Percentiles rank a stretch among this genome's conserved stretches.
Evolutionary conservation across 2,888 invertebrate genomes (phyloP).

Genomic region (Colostygia pectinataria): DNA sequence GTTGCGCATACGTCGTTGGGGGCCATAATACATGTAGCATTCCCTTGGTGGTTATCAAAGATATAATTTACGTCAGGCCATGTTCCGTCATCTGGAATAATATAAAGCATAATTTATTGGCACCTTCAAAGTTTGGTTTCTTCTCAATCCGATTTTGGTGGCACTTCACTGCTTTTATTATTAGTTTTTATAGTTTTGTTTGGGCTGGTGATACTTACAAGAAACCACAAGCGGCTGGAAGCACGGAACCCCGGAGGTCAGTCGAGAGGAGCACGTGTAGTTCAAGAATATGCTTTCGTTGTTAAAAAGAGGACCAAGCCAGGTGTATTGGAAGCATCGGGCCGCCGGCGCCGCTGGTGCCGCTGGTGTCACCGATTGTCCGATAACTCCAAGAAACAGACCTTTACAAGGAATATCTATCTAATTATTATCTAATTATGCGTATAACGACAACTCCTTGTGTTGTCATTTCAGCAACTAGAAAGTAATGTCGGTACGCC

Average conservation of each 20-base stretch:
- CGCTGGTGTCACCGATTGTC: slow-evolving; percentile 37
- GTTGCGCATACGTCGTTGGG: slow-evolving; percentile 85
- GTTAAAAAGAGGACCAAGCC: slow-evolving; percentile 85
- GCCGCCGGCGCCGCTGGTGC: slow-evolving; percentile 33
- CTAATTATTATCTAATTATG: no score
- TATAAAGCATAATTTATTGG: neutral
- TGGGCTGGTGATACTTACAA: slow-evolving; percentile 73
- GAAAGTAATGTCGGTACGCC: no score
- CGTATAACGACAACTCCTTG: no score
- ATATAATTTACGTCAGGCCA: slow-evolving; percentile 85
- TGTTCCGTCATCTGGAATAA: slow-evolving; percentile 82
- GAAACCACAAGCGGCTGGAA: slow-evolving; percentile 85
- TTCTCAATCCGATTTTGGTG: no score
- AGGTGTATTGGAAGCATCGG: slow-evolving; percentile 86
- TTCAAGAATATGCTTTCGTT: slow-evolving; percentile 79
- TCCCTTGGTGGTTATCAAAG: slow-evolving; percentile 77
- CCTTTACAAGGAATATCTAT: slow-evolving; percentile 24
- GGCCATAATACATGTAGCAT: slow-evolving; percentile 82
- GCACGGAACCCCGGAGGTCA: slow-evolving; percentile 83
- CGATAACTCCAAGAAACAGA: slow-evolving; percentile 40
- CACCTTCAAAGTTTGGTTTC: no score
- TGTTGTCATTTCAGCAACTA: no score
- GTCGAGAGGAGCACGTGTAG: slow-evolving; percentile 80
- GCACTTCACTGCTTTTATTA: no score
- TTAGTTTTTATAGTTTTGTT: no score